phyloP scores from a whole-genome alignment of 1,140 invertebrate species.

The Lysiphlebus fabarum region DNA sequence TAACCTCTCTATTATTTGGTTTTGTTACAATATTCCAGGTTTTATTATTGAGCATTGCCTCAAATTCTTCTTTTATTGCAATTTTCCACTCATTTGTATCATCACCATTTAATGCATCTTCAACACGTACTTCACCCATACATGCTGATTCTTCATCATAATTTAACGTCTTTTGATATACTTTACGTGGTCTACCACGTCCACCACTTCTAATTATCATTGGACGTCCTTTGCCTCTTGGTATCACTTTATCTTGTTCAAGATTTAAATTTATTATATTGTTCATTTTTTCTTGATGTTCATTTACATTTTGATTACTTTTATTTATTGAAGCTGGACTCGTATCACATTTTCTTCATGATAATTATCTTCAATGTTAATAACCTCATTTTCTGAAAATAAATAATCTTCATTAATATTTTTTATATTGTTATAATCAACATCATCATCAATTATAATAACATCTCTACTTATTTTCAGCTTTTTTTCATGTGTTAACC shows the following conservation, averaged over 20 bases:
- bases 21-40: slow-evolving; percentile 39
- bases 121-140: neutral
- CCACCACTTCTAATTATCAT: slow-evolving; percentile 1
- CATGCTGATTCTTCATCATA: neutral
- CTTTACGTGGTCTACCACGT: slow-evolving; percentile 4
- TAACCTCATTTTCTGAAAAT: neutral
- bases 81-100: slow-evolving; percentile 33
- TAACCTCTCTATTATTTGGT: slow-evolving; percentile 34
- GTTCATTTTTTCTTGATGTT: neutral
- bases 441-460: slow-evolving; percentile 7
- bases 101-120: slow-evolving; percentile 36
- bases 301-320: neutral
- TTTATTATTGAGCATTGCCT: slow-evolving; percentile 38
- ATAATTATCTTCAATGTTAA: neutral
- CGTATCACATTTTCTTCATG: neutral
- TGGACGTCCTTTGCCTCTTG: slow-evolving; percentile 2
- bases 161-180: neutral
- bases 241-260: neutral
- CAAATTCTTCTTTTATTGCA: slow-evolving; percentile 41
- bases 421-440: neutral
- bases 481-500: neutral
- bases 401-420: neutral
- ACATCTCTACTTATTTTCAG: slow-evolving; percentile 12
- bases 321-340: neutral
- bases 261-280: neutral